phyloP scores from a whole-genome alignment of 2,113 vertebrate genomes.

The Thermophis baileyi region DNA sequence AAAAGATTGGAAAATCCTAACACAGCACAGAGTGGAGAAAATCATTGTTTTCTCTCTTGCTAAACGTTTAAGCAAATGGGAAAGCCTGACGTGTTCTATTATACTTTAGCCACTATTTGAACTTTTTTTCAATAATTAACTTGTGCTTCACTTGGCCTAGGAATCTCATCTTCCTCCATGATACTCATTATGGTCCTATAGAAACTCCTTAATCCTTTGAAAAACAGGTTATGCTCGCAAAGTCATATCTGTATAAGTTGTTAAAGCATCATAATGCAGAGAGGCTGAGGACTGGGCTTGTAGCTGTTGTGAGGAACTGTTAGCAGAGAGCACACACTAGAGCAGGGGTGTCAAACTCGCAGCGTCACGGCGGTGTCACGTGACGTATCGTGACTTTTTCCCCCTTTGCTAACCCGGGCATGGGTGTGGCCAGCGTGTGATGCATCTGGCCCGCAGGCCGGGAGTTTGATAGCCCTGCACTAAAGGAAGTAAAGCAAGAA shows the following conservation, averaged over 20 bases:
- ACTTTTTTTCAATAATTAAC: conserved; percentile 2
- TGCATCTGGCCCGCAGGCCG: no score
- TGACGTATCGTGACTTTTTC: no score
- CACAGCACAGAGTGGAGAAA: background rate
- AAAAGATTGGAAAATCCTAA: background rate
- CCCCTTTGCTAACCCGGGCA: no score
- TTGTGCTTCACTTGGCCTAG: background rate
- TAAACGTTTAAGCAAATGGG: background rate
- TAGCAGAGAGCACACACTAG: no score
- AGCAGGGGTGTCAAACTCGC: no score
- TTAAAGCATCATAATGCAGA: background rate
- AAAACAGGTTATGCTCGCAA: background rate
- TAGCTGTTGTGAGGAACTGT: background rate
- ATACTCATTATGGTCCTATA: background rate
- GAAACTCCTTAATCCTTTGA: background rate
- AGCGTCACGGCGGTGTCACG: no score
- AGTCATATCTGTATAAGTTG: no score
- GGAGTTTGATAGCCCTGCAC: no score
- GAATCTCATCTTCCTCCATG: background rate
- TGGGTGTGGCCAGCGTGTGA: no score
- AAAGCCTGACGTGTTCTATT: background rate
- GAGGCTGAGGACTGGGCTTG: background rate
- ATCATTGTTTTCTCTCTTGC: background rate
- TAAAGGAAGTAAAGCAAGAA: background rate
- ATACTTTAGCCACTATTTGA: background rate